A percentile compares a stretch with the other conserved stretches of the same genome.
These are phyloP conservation scores for Oryctes rhinoceros DNA, from an alignment of 1,140 invertebrate genomes.

Conservation along the genomic window DNA sequence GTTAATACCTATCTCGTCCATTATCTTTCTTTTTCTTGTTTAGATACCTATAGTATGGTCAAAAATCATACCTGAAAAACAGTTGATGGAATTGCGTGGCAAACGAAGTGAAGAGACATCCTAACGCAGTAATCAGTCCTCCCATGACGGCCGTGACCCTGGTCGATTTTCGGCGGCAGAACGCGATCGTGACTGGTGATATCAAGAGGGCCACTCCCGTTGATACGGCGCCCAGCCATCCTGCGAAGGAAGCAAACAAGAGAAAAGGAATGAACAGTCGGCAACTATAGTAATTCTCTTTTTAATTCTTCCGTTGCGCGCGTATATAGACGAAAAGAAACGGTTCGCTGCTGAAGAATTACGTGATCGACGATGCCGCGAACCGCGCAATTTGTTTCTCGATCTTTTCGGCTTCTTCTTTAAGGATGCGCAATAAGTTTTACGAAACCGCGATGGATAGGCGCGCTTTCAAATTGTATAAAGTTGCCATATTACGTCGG, in stretches of 20 bases:
- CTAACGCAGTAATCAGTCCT: conserved; percentile 83
- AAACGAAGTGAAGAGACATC: conserved; percentile 88
- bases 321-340: neutral
- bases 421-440: neutral
- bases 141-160: conserved; percentile 88
- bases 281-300: neutral
- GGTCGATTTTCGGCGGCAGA: conserved; percentile 86
- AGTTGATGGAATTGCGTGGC: conserved; percentile 89
- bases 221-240: conserved; percentile 85
- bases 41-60: neutral
- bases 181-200: conserved; percentile 84
- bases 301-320: neutral
- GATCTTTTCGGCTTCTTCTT: neutral
- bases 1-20: too few relatives aligned
- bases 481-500: neutral
- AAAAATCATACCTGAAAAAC: conserved; percentile 78
- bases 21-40: too few relatives aligned
- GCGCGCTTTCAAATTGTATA: neutral
- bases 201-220: conserved; percentile 81
- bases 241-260: conserved; percentile 66
- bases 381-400: neutral
- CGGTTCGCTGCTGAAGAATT: neutral
- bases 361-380: neutral
- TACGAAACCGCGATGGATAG: neutral
- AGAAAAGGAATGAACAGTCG: neutral